Base-by-base conservation (phyloP, 2,888 invertebrate genomes). In the Leptopilina myrica region DNA sequence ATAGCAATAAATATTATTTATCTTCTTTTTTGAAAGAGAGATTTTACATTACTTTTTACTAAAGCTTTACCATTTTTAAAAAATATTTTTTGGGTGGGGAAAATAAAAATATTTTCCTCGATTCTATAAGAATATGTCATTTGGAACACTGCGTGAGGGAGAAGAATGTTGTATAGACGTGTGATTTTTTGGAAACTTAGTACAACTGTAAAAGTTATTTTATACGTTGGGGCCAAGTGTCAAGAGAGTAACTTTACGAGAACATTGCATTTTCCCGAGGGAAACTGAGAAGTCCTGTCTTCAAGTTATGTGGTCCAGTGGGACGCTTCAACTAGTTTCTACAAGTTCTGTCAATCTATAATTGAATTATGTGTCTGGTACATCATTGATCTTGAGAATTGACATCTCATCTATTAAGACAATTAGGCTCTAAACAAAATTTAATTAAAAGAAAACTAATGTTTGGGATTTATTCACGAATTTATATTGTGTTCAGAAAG, bases 311-410 rank as follows among this genome's bases (percentile, higher is more conserved):
- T 65, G 59, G 80, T 64, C 85, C 84, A 82, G 33, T 75, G 85
- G 85, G 85, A 87, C 79, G 73, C 78, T 79, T 82, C 81, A 79
- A 80, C 78, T 76, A 80, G 85, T 81, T 79, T 80, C 69, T 49
- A 78, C 85, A 84, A 84, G 81, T 86, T 86, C 84, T 82, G 77
- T 78, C 80, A 79, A 80, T 83, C 81, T 82, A 82, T 81, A 84
- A 84, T 84, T 84, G 81, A 84, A 83, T 84, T 83, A 81, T 69
- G 75, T 77, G 79, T 81, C 78, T 64, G 0, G 56, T 56, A 53
- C 56, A 73, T 56, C 56, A 56, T 56, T 73, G 40, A 33, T 33
- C 56, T 59, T 59, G 33, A n/a, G n/a, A 40, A 73, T 53, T 73
- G 73, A 73, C 56, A 73, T 59, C 33, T 73, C 1, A 33, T 6